phyloP scores from a whole-genome alignment of 2,113 vertebrate species.

The Nothocercus nigrocapillus region DNA sequence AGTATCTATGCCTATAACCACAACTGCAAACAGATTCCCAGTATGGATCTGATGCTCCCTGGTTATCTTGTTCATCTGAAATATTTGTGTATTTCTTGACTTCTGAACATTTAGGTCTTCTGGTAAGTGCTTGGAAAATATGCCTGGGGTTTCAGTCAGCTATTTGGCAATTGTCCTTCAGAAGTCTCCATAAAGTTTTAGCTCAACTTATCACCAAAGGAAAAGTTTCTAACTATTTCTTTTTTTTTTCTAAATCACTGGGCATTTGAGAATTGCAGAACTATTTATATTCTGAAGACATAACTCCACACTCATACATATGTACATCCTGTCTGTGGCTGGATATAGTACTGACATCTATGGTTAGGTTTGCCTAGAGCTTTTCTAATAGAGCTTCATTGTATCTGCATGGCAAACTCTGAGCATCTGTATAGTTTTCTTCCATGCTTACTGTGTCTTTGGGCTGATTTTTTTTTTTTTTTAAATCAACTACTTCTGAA shows the following conservation, averaged over 20 bases:
- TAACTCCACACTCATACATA: not conserved
- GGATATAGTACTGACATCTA: not conserved
- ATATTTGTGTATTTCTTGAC: not conserved
- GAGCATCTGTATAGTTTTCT: not conserved
- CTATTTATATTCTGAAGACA: not conserved
- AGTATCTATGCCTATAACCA: not conserved
- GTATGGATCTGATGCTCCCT: not conserved
- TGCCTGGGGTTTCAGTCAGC: not conserved
- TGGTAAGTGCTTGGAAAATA: not conserved
- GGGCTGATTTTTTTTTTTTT: not conserved
- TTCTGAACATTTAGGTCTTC: not conserved
- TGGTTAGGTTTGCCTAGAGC: not conserved
- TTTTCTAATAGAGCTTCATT: not conserved
- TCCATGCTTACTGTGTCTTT: not conserved
- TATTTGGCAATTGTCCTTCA: not conserved
- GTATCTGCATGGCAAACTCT: not conserved
- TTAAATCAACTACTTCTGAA: not conserved
- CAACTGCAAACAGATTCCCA: not conserved
- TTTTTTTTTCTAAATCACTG: no score
- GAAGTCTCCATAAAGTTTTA: not conserved
- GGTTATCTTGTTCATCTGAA: not conserved
- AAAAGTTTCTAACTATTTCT: not conserved
- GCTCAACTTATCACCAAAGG: not conserved
- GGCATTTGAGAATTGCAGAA: not conserved
- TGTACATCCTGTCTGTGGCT: not conserved